These are phyloP conservation scores for Mythimna lalbum DNA, from an alignment of 2,888 invertebrate genomes.

Conservation along the genomic window DNA sequence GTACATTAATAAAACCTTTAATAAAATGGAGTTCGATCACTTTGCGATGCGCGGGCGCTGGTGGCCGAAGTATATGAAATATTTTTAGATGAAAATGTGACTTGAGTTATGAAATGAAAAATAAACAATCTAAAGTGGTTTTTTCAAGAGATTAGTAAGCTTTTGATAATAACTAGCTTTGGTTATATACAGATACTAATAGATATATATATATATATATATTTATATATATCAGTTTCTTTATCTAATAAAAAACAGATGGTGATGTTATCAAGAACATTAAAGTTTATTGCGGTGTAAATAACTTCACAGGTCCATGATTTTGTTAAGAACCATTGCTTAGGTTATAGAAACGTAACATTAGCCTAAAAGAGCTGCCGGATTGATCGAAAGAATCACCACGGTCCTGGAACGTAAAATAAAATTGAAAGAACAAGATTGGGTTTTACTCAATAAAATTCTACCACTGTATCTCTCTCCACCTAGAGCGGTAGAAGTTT, in stretches of 20 bases:
- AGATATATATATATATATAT: too few relatives aligned
- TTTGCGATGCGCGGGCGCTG: constrained; percentile 84
- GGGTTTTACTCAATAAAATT: too few relatives aligned
- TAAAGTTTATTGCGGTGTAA: neutral
- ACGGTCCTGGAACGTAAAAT: too few relatives aligned
- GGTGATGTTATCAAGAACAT: too few relatives aligned
- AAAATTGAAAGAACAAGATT: too few relatives aligned
- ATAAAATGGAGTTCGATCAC: constrained; percentile 84
- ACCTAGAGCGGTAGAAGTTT: too few relatives aligned
- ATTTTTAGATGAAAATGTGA: constrained; percentile 59
- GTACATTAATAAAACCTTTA: constrained; percentile 87
- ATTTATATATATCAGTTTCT: too few relatives aligned
- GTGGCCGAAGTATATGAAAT: constrained; percentile 70
- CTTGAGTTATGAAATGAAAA: neutral
- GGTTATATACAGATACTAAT: too few relatives aligned
- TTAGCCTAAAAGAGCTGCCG: neutral
- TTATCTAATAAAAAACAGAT: too few relatives aligned
- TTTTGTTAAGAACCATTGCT: too few relatives aligned
- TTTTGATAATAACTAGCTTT: neutral
- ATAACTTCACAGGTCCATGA: neutral
- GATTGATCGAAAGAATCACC: too few relatives aligned
- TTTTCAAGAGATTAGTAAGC: neutral
- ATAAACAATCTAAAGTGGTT: neutral
- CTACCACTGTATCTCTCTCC: too few relatives aligned
- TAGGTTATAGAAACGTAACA: neutral